phyloP scores from a whole-genome alignment of 2,888 invertebrate genomes.

The Orgyia antiqua region DNA sequence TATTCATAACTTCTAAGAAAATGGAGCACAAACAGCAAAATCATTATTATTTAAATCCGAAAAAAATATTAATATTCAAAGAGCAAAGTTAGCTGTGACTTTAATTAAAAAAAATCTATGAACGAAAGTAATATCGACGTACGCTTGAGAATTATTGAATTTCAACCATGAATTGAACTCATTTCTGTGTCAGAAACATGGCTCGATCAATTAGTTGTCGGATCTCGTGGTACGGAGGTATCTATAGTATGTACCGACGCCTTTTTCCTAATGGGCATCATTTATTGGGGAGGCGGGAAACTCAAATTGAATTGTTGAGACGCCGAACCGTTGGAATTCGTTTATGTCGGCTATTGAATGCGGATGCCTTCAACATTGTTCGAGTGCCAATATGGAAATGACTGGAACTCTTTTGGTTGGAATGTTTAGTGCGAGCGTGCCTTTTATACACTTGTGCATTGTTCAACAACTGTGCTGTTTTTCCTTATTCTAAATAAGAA shows the following conservation, averaged over 20 bases:
- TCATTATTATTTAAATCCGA: constrained; percentile 36
- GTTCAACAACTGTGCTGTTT: no score
- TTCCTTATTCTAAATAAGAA: no score
- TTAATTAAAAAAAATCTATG: constrained; percentile 39
- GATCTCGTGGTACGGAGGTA: not conserved
- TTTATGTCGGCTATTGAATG: constrained; percentile 37
- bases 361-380: constrained; percentile 30
- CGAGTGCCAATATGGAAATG: constrained; percentile 28
- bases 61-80: constrained; percentile 31
- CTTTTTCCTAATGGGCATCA: constrained; percentile 54
- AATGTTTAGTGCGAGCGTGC: constrained; percentile 25
- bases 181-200: constrained; percentile 45
- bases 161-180: constrained; percentile 34
- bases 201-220: constrained; percentile 40
- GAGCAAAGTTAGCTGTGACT: constrained; percentile 24
- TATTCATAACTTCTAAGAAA: constrained; percentile 21
- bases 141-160: constrained; percentile 33
- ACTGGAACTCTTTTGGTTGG: constrained; percentile 30
- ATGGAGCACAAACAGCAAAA: constrained; percentile 23
- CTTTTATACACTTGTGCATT: constrained; percentile 4
- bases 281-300: constrained; percentile 32
- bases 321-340: constrained; percentile 44
- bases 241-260: constrained; percentile 37
- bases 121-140: constrained; percentile 7
- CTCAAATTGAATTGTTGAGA: constrained; percentile 47